phyloP scores from a whole-genome alignment of 2,888 invertebrate genomes.

The Aleiodes alternator region DNA sequence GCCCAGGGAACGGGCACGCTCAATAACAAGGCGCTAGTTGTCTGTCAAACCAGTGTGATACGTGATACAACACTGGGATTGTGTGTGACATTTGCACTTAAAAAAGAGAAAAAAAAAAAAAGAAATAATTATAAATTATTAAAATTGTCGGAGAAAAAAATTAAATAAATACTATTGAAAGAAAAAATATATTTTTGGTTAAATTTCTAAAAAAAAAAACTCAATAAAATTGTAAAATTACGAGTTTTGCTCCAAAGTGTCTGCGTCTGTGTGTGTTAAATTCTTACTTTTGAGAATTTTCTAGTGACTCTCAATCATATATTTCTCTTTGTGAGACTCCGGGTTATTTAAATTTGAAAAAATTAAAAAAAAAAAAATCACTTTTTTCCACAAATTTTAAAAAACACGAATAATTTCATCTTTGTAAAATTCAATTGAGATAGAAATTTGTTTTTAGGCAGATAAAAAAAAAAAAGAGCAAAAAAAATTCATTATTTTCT shows the following conservation, averaged over 20 bases:
- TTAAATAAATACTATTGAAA: background rate
- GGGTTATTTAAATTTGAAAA: background rate
- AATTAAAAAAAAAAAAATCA: background rate
- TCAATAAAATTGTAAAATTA: background rate
- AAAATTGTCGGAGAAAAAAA: background rate
- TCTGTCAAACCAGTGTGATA: slow-evolving; percentile 42
- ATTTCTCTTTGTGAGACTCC: background rate
- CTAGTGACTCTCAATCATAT: background rate
- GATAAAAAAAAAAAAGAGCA: background rate
- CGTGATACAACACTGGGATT: slow-evolving; percentile 25
- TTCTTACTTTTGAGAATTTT: background rate
- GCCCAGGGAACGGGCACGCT: slow-evolving; percentile 40
- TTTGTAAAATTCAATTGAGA: background rate
- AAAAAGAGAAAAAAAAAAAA: slow-evolving; percentile 10
- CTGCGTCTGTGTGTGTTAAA: slow-evolving; percentile 24
- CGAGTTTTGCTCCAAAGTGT: background rate
- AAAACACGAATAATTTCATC: slow-evolving; percentile 9
- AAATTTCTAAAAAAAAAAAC: background rate
- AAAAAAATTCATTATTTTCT: slow-evolving; percentile 61
- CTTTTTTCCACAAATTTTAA: background rate
- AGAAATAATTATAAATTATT: background rate
- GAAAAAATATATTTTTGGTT: background rate
- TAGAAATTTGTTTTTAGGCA: background rate
- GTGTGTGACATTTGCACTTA: slow-evolving; percentile 29
- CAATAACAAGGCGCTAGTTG: slow-evolving; percentile 46